Conservation (phyloP, 2,113 vertebrate genomes). For the Halcyon senegalensis region DNA sequence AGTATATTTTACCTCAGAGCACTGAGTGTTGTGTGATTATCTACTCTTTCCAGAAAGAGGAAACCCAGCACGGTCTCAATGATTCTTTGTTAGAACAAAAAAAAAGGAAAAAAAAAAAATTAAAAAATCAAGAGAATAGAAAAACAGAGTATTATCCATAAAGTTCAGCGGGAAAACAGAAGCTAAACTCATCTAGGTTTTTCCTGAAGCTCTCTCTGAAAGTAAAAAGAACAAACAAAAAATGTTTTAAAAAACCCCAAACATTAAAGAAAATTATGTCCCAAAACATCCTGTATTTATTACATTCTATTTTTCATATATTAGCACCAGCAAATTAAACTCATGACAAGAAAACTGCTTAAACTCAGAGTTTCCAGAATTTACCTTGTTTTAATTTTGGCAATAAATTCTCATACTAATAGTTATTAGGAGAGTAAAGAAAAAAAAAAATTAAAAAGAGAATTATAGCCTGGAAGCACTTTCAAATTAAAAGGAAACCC, state of each 20-base stretch:
- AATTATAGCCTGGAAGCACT: neutral
- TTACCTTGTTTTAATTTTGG: neutral
- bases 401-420: neutral
- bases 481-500: neutral
- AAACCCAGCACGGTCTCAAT: neutral
- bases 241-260: neutral
- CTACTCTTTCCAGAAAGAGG: neutral
- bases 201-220: neutral
- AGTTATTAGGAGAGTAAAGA: neutral
- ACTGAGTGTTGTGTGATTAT: neutral
- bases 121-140: neutral
- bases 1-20: neutral
- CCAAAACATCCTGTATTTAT: neutral
- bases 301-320: neutral
- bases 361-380: neutral
- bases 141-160: neutral
- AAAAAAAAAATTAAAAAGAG: neutral
- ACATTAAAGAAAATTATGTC: neutral
- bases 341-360: neutral
- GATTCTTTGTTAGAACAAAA: neutral
- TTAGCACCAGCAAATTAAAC: neutral
- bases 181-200: neutral
- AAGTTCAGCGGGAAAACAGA: neutral
- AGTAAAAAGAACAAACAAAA: neutral
- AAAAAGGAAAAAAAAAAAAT: no score